Evolutionary conservation across 2,888 invertebrate genomes (phyloP).

Genomic region (Dryococelus australis): DNA sequence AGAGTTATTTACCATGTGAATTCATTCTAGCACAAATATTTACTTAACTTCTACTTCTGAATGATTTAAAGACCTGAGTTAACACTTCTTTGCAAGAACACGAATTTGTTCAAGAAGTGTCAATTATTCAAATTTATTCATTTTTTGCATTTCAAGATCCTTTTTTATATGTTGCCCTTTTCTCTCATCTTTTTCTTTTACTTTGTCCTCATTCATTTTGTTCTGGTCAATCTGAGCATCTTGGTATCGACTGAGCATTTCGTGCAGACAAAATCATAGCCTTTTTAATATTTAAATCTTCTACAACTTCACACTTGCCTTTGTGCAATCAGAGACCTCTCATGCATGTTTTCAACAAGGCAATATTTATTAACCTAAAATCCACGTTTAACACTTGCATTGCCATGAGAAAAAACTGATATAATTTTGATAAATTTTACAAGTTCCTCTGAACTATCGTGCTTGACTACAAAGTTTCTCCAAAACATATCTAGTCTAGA

Average conservation of each 20-base stretch:
- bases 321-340: conserved; percentile 2
- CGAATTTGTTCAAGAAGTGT: neutral
- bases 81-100: neutral
- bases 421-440: neutral
- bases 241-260: neutral
- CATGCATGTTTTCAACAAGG: neutral
- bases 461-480: neutral
- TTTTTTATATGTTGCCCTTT: neutral
- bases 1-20: neutral
- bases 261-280: neutral
- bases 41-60: neutral
- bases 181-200: neutral
- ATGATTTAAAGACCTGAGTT: neutral
- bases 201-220: neutral
- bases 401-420: neutral
- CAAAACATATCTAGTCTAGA: neutral
- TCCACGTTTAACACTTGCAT: neutral
- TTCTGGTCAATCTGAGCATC: neutral
- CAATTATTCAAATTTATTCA: neutral
- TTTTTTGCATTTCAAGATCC: neutral
- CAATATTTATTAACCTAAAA: conserved; percentile 5
- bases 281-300: neutral
- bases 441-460: neutral
- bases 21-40: neutral
- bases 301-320: neutral